Evolutionary conservation across 2,888 invertebrate species (phyloP).

Genomic region (Pterostichus niger): DNA sequence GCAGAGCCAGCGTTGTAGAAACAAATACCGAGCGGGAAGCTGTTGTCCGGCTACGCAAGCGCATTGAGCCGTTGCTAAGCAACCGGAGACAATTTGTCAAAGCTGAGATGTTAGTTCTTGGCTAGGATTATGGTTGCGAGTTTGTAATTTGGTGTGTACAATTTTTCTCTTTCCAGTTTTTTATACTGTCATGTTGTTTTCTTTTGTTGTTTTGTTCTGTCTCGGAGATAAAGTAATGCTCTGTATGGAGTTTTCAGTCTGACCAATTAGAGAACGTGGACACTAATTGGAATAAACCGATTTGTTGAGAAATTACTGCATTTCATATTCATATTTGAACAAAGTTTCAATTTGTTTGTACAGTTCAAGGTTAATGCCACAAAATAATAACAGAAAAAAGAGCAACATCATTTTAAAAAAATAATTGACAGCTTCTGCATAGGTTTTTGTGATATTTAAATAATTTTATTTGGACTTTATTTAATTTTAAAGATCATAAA

Average conservation of each 20-base stretch:
- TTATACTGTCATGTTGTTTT: constrained; percentile 23
- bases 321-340: not conserved
- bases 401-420: no score
- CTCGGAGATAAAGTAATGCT: constrained; percentile 9
- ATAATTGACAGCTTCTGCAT: no score
- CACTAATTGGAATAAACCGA: constrained; percentile 19
- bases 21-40: constrained; percentile 44
- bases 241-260: constrained; percentile 29
- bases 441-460: no score
- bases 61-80: constrained; percentile 35
- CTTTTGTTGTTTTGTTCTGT: constrained; percentile 28
- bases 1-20: constrained; percentile 50
- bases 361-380: no score
- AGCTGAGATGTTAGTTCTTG: constrained; percentile 44
- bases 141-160: constrained; percentile 47
- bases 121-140: constrained; percentile 50
- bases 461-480: no score
- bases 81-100: constrained; percentile 46
- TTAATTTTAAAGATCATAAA: no score
- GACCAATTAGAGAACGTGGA: constrained; percentile 9
- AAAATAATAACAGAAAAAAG: no score
- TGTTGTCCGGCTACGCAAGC: constrained; percentile 36
- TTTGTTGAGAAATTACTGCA: not conserved
- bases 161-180: constrained; percentile 38
- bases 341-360: not conserved